Evolutionary conservation across 2,888 invertebrate species (phyloP).

Genomic region (Julus scandinavius): DNA sequence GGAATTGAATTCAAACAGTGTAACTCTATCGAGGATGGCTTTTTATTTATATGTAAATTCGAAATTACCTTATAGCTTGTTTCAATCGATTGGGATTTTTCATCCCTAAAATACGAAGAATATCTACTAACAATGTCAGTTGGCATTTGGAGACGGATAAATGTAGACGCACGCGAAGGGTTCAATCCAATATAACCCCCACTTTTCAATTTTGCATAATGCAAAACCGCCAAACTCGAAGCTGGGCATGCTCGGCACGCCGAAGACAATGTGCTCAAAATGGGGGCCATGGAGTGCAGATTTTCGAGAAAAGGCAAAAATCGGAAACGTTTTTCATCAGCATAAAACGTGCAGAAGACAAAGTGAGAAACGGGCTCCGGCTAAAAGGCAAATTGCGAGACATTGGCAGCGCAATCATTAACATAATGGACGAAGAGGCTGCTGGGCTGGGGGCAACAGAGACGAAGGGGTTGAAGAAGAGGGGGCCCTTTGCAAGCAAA

Average conservation of each 20-base stretch:
- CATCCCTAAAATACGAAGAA: constrained; percentile 19
- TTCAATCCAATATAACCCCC: constrained; percentile 33
- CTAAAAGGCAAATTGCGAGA: constrained; percentile 4
- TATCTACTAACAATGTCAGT: constrained; percentile 33
- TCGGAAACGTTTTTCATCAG: constrained; percentile 32
- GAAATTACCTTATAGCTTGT: constrained; percentile 13
- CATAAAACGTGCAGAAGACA: constrained; percentile 5
- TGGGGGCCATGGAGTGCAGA: neutral
- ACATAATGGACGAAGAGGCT: constrained; percentile 8
- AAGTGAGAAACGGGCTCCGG: constrained; percentile 1
- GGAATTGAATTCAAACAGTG: constrained; percentile 27
- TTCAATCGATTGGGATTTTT: constrained; percentile 16
- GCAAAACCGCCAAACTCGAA: neutral
- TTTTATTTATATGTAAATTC: constrained; percentile 33
- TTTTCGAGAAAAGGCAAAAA: neutral
- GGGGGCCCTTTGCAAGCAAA: neutral
- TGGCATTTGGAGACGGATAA: constrained; percentile 27
- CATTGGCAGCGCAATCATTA: constrained; percentile 33
- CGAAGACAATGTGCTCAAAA: neutral
- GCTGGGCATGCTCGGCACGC: neutral
- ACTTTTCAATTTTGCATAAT: constrained; percentile 27
- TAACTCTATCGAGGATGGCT: constrained; percentile 6
- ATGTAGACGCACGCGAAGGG: neutral
- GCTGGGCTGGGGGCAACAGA: too few species aligned
- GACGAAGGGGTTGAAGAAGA: neutral